These are phyloP conservation scores for Rosalia funebris DNA, from an alignment of 2,888 invertebrate species.

Conservation along the genomic window DNA sequence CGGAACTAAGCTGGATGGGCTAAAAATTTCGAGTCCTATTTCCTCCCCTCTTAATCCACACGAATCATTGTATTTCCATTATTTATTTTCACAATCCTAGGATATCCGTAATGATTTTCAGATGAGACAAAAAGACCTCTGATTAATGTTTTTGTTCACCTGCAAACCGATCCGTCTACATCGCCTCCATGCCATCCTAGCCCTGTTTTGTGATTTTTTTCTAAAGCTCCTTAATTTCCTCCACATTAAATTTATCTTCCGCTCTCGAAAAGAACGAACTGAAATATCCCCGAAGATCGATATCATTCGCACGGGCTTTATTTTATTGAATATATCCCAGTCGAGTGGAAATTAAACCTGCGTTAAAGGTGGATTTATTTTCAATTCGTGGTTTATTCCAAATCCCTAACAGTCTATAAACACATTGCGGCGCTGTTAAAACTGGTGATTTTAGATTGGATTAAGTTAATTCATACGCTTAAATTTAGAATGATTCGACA, in stretches of 20 bases:
- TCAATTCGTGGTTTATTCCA: not conserved
- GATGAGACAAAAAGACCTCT: no score
- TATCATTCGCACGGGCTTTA: not conserved
- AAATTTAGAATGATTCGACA: no score
- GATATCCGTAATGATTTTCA: no score
- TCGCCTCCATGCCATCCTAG: not conserved
- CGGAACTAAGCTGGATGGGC: no score
- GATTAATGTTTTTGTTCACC: not conserved
- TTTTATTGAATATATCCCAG: not conserved
- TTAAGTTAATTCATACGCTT: not conserved
- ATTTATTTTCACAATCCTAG: no score
- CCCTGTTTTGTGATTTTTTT: not conserved
- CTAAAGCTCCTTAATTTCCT: not conserved
- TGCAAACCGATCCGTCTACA: not conserved
- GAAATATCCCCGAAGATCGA: not conserved
- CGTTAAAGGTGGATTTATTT: slow-evolving; percentile 7
- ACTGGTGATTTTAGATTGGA: not conserved
- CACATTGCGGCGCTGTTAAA: not conserved
- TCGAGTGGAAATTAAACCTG: not conserved
- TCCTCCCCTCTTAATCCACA: no score
- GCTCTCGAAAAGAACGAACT: not conserved
- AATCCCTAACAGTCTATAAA: not conserved
- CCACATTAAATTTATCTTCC: not conserved
- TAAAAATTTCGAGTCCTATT: no score
- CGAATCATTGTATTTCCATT: no score